These are phyloP conservation scores for Heptranchias perlo DNA, from an alignment of 2,113 vertebrate genomes.

Conservation along the genomic window DNA sequence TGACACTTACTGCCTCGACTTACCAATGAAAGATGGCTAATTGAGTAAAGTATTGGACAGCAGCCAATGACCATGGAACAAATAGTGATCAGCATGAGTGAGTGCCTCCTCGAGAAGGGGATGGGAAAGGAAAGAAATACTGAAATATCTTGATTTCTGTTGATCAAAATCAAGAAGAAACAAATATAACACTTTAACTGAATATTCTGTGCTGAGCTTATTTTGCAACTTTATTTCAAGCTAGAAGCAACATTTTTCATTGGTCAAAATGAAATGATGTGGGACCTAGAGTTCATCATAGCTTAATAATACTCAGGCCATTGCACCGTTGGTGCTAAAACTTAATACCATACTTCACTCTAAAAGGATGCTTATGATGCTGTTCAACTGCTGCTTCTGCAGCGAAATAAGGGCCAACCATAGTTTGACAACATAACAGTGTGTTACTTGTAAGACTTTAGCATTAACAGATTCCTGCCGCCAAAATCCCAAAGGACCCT, in stretches of 20 bases:
- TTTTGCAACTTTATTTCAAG: background rate
- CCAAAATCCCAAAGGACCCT: background rate
- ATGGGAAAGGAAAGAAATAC: too few species aligned
- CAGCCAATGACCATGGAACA: too few species aligned
- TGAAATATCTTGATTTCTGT: background rate
- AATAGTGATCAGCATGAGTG: too few species aligned
- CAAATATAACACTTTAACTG: background rate
- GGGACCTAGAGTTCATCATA: slow-evolving; percentile 48
- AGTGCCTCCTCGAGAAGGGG: too few species aligned
- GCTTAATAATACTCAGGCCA: slow-evolving; percentile 47
- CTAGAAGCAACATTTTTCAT: background rate
- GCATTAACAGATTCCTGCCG: background rate
- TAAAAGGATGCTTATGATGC: slow-evolving; percentile 48
- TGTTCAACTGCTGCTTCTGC: slow-evolving; percentile 43
- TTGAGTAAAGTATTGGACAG: too few species aligned
- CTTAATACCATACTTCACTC: slow-evolving; percentile 56
- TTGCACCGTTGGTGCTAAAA: slow-evolving; percentile 53
- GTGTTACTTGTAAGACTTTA: slow-evolving; percentile 45
- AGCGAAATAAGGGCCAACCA: slow-evolving; percentile 46
- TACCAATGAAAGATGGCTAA: too few species aligned
- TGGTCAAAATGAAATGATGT: background rate
- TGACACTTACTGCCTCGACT: too few species aligned
- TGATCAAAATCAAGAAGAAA: background rate
- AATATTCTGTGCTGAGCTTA: background rate
- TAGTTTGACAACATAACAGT: slow-evolving; percentile 45